Percentiles rank a stretch among this genome's conserved stretches.
These are phyloP conservation scores for Cerastis rubricosa DNA, from an alignment of 2,888 invertebrate species.

Conservation along the genomic window DNA sequence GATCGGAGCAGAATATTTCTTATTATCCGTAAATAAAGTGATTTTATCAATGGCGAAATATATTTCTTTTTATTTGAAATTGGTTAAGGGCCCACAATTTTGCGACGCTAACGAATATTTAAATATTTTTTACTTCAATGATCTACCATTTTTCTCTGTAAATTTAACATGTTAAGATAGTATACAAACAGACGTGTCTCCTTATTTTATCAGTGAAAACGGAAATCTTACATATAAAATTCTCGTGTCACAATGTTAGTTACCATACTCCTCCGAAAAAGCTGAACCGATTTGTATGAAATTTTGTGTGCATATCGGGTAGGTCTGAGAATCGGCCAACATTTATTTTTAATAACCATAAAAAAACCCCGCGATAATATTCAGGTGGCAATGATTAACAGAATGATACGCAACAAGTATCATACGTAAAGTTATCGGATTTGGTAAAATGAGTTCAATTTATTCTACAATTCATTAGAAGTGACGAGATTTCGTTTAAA, in stretches of 20 bases:
- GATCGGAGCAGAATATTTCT: conserved; percentile 86
- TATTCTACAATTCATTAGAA: not conserved
- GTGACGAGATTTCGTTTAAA: not conserved
- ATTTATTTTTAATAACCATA: no score
- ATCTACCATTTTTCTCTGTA: conserved; percentile 88
- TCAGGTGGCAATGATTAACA: not conserved
- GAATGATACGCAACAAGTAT: not conserved
- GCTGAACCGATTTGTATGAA: no score
- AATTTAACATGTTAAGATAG: conserved; percentile 11
- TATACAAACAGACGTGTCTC: not conserved
- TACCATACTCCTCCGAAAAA: no score
- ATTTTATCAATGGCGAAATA: conserved; percentile 84
- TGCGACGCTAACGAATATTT: conserved; percentile 84
- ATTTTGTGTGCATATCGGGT: no score
- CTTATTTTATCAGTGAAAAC: not conserved
- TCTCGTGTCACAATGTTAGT: no score
- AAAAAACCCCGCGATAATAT: no score
- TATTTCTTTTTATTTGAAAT: conserved; percentile 76
- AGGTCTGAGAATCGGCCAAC: no score
- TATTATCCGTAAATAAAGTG: conserved; percentile 88
- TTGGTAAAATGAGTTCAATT: not conserved
- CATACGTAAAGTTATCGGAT: not conserved
- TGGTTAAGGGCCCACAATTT: conserved; percentile 71
- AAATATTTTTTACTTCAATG: conserved; percentile 43
- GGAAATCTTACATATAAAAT: no score